phyloP scores from a whole-genome alignment of 1,140 invertebrate species.

The Apis florea region DNA sequence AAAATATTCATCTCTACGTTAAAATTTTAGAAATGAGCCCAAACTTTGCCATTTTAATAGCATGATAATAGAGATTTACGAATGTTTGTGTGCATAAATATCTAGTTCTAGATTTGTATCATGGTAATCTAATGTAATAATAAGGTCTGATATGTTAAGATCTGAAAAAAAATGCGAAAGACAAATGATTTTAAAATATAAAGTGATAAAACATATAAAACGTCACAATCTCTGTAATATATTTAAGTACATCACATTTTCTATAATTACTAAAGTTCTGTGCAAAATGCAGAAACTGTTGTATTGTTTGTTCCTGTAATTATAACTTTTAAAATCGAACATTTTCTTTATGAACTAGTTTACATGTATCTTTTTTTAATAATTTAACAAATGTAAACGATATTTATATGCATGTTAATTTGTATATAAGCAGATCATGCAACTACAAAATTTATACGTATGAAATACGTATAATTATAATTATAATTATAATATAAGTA shows the following conservation, averaged over 20 bases:
- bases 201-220: conserved; percentile 44
- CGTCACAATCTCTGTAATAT: conserved; percentile 47
- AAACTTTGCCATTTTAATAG: conserved; percentile 70
- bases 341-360: conserved; percentile 31
- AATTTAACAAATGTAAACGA: conserved; percentile 25
- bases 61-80: conserved; percentile 57
- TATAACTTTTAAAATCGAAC: conserved; percentile 33
- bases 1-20: conserved; percentile 63
- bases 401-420: conserved; percentile 35
- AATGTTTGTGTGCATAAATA: conserved; percentile 67
- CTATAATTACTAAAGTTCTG: conserved; percentile 33
- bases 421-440: conserved; percentile 35
- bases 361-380: conserved; percentile 17
- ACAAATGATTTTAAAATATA: conserved; percentile 39
- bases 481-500: too few species aligned
- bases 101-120: conserved; percentile 64
- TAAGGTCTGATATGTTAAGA: conserved; percentile 35
- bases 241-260: conserved; percentile 52
- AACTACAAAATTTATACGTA: conserved; percentile 29
- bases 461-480: conserved; percentile 36
- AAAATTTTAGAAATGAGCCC: conserved; percentile 50
- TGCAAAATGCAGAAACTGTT: conserved; percentile 28
- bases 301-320: conserved; percentile 39
- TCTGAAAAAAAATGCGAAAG: conserved; percentile 44
- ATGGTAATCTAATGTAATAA: conserved; percentile 45